Evolutionary conservation across 2,113 vertebrate genomes (phyloP), one percentile per base, ranked within the genome.

Genomic region (Lepidothrix coronata): DNA sequence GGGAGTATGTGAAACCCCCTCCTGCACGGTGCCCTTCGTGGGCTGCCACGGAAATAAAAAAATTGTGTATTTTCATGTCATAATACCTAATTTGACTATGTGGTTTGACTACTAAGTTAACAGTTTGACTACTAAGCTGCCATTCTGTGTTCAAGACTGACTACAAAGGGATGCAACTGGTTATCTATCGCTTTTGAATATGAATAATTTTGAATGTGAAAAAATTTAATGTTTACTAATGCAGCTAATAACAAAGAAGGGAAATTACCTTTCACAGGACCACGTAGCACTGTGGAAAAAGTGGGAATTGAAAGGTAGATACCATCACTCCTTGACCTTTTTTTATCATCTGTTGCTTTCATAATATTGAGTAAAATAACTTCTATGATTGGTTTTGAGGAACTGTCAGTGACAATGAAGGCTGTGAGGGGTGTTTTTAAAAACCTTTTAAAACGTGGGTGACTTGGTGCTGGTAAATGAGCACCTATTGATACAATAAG

Each of bases 401-500:
- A 67, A 18, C 13, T 44, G 1, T 39, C 30, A n/a, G 23, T 61
- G 52, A 4, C 6, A 44, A 12, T 12, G 9, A 54, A 76, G 55
- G 13, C 72, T 20, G 24, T 23, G 16, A 31, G 20, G 59, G 8
- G 41, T 72, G 70, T 9, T 61, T 61, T 46, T 37, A 59, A 43
- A 66, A 41, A 6, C 6, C 44, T 41, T 51, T 4, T 4, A 31
- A 18, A 51, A 63, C 0, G 2, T 25, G 52, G 44, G 5, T 43
- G 61, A 3, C 2, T 11, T 2, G 2, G 15, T 37, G 48, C 68
- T n/a, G 58, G 13, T 30, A 12, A 61, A 18, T 0, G 12, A 51
- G 10, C 31, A 7, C 41, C 27, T 33, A 1, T 6, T 11, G 51
- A 6, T 3, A 14, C 65, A 8, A 9, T 11, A 21, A 67, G 27